Evolutionary conservation across 2,888 invertebrate species (phyloP), one percentile per base, ranked within the genome.

Genomic region (Eupithecia tripunctaria): DNA sequence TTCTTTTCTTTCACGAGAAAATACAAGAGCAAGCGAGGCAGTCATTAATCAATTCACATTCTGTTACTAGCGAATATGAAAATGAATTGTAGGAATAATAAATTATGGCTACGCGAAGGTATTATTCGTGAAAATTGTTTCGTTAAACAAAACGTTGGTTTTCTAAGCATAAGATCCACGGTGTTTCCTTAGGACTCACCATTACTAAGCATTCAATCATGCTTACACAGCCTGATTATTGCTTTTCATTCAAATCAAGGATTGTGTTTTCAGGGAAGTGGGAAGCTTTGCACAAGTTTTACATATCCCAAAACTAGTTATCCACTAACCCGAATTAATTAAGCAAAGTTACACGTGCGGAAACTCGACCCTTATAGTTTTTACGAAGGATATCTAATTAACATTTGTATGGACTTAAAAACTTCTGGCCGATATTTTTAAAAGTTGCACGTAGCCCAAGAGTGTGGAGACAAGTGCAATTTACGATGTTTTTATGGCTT

Each of bases 401-500:
- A 43, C 67, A 72, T 73, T 72, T 71, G 67, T 63, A 70, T 47
- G 43, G 51, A 47, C 32, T 43, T 43, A 43, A 63, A 70, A 76
- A 65, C 32, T 56, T 64, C 56, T n/a, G 51, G n/a, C 43, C 21
- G 59, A 70, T 70, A 71, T 76, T 63, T 71, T 76, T 67, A 64
- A 74, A 76, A 71, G 65, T 66, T 73, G 67, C 56, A 47, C 69
- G 65, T 71, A 41, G 64, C 68, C 75, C 76, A 60, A 32, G 76
- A 78, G 76, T 71, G 78, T 71, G 59, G 67, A 71, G 67, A 75
- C 81, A 83, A 82, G 80, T 85, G 81, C 79, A 79, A 82, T 86
- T 86, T 85, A 87, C 83, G 86, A 83, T 82, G 79, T 85, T 86
- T 87, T 87, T 86, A 88, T 81, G 84, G 81, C 83, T 85, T 84